Conservation (phyloP, 2,888 invertebrate genomes). For the Caenorhabditis sp. region DNA sequence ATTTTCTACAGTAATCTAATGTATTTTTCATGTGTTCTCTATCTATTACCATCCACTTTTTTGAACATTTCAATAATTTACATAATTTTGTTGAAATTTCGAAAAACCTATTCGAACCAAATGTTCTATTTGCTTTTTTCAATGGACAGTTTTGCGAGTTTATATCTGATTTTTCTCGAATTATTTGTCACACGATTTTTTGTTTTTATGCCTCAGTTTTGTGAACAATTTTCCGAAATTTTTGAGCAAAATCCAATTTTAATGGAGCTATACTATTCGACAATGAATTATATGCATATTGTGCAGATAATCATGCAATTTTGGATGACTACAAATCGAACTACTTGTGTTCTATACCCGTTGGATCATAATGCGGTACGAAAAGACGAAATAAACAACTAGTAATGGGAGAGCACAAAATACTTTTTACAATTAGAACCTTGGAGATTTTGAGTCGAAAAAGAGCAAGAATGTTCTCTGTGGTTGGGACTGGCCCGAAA, state of each 20-base stretch:
- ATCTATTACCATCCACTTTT: background rate
- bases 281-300: conserved; percentile 25
- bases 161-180: background rate
- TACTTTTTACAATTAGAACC: too few relatives aligned
- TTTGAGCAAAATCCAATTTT: background rate
- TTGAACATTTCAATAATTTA: background rate
- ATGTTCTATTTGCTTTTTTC: background rate
- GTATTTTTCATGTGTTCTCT: background rate
- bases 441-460: too few relatives aligned
- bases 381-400: too few relatives aligned
- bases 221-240: background rate
- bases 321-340: conserved; percentile 23
- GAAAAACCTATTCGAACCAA: background rate
- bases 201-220: background rate
- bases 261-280: conserved; percentile 14
- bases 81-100: background rate
- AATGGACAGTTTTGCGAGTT: background rate
- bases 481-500: too few relatives aligned
- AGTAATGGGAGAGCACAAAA: too few relatives aligned
- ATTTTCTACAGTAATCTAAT: background rate
- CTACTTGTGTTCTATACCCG: conserved; percentile 18
- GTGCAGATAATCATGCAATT: conserved; percentile 27
- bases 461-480: too few relatives aligned
- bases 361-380: background rate
- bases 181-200: conserved; percentile 3